Evolutionary conservation across 2,888 invertebrate genomes (phyloP).

Genomic region (Andrena hattorfiana): DNA sequence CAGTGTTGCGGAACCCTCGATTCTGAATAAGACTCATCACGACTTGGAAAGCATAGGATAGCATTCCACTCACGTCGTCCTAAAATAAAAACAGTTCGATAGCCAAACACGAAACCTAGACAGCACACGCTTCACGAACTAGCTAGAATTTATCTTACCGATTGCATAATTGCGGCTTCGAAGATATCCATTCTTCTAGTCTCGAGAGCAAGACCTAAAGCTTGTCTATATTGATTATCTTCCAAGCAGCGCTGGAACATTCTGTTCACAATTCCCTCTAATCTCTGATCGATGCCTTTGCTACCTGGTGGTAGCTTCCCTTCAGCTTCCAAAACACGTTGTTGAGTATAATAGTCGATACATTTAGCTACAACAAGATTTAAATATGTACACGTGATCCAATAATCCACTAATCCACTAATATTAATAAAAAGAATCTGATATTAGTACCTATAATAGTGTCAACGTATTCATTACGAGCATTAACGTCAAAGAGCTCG

Average conservation of each 20-base stretch:
- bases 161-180: slow-evolving; percentile 95
- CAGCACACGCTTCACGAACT: background rate
- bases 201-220: slow-evolving; percentile 98
- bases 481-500: slow-evolving; percentile 97
- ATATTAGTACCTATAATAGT: slow-evolving; percentile 91
- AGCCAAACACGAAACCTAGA: background rate
- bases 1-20: slow-evolving; percentile 95
- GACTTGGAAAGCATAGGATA: slow-evolving; percentile 98
- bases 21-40: slow-evolving; percentile 98
- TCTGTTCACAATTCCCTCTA: slow-evolving; percentile 97
- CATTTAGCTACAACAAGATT: slow-evolving; percentile 91
- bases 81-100: slow-evolving; percentile 63
- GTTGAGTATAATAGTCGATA: slow-evolving; percentile 98
- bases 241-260: slow-evolving; percentile 99
- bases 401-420: slow-evolving; percentile 10
- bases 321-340: slow-evolving; percentile 91
- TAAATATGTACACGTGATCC: background rate
- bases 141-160: slow-evolving; percentile 84
- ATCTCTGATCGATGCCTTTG: slow-evolving; percentile 91
- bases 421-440: background rate
- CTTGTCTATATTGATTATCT: slow-evolving; percentile 97
- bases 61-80: slow-evolving; percentile 95
- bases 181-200: slow-evolving; percentile 99
- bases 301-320: slow-evolving; percentile 87
- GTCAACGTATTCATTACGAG: slow-evolving; percentile 97